phyloP scores from a whole-genome alignment of 2,797 vertebrate genomes.

The Gobio occitaniae region DNA sequence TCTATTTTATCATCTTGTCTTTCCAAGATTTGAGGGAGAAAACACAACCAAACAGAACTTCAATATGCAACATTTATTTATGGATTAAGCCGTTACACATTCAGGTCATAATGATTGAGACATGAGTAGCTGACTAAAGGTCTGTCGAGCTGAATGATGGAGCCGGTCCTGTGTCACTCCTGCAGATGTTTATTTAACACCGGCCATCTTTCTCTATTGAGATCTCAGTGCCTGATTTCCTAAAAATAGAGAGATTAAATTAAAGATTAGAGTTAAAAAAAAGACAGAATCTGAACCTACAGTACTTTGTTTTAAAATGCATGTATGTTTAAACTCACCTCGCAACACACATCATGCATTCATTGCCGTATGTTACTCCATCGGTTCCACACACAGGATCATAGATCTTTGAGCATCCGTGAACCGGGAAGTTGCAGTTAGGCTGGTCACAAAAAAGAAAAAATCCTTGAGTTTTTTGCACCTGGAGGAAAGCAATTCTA shows the following conservation, averaged over 20 bases:
- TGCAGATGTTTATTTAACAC: not conserved
- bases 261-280: no score
- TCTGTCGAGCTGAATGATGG: not conserved
- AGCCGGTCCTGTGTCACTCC: not conserved
- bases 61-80: conserved; percentile 1
- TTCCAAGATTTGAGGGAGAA: not conserved
- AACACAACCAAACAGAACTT: not conserved
- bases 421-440: not conserved
- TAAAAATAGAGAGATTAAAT: no score
- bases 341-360: conserved; percentile 54
- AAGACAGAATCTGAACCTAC: no score
- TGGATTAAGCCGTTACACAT: conserved; percentile 1
- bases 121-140: not conserved
- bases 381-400: conserved; percentile 57
- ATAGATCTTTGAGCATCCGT: conserved; percentile 42
- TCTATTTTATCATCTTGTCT: not conserved
- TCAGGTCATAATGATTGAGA: not conserved
- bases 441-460: conserved; percentile 31
- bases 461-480: not conserved
- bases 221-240: no score
- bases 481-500: not conserved
- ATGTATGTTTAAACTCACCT: conserved; percentile 43
- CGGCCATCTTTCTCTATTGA: no score
- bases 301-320: no score
- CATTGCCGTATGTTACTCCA: conserved; percentile 51